Percentiles rank a stretch among this genome's conserved stretches.
Conservation (phyloP, 1,140 invertebrate genomes). For the Thalassaphorura encarpata region DNA sequence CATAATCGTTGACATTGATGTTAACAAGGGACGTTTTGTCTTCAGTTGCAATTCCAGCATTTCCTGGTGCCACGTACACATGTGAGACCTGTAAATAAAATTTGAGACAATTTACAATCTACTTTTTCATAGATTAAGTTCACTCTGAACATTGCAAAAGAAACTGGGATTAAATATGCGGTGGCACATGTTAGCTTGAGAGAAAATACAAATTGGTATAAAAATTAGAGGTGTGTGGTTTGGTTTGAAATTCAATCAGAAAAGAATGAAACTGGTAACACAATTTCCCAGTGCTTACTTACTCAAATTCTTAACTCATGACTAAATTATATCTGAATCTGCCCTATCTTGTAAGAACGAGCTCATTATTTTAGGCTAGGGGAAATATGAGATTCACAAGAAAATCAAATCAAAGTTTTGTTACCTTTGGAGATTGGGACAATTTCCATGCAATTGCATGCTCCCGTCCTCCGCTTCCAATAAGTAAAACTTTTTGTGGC, state of each 20-base stretch:
- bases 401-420: too few species aligned
- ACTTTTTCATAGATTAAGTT: not conserved
- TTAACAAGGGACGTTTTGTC: conserved; percentile 53
- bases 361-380: not conserved
- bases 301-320: too few species aligned
- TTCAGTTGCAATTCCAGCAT: conserved; percentile 63
- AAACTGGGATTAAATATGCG: too few species aligned
- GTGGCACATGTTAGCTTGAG: too few species aligned
- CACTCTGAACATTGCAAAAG: too few species aligned
- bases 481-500: conserved; percentile 57
- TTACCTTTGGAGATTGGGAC: conserved; percentile 57
- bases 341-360: not conserved
- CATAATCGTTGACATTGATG: conserved; percentile 51
- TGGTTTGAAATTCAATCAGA: too few species aligned
- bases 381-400: too few species aligned
- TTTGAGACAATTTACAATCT: not conserved
- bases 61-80: conserved; percentile 81
- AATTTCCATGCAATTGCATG: conserved; percentile 82
- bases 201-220: too few species aligned
- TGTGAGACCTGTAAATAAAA: conserved; percentile 45
- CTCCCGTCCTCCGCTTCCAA: conserved; percentile 90
- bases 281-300: too few species aligned
- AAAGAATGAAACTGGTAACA: too few species aligned
- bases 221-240: too few species aligned
- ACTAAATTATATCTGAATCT: conserved; percentile 1